Evolutionary conservation across 2,888 invertebrate genomes (phyloP).

Genomic region (Sturmia bella): DNA sequence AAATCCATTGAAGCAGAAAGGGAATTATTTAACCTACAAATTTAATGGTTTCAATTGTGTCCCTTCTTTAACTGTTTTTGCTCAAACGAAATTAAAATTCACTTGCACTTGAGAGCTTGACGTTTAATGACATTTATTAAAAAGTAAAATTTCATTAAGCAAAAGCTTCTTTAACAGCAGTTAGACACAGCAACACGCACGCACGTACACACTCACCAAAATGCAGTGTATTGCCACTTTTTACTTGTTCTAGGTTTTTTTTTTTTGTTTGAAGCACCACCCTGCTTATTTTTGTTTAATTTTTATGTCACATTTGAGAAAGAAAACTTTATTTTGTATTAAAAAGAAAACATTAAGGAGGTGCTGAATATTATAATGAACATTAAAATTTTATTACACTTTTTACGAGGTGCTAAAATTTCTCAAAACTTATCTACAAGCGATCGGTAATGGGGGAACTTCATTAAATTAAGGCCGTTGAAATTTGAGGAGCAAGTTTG

Average conservation of each 20-base stretch:
- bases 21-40: constrained; percentile 52
- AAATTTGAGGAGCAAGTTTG: no score
- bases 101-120: constrained; percentile 65
- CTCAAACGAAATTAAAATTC: constrained; percentile 56
- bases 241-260: constrained; percentile 1
- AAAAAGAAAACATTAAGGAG: background rate
- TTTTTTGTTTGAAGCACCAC: no score
- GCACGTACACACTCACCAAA: background rate
- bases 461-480: no score
- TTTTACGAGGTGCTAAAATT: no score
- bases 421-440: no score
- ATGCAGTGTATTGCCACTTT: background rate
- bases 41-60: constrained; percentile 33
- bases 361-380: constrained; percentile 2
- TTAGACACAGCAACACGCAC: background rate
- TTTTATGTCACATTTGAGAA: constrained; percentile 9
- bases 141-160: constrained; percentile 70
- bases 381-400: constrained; percentile 1
- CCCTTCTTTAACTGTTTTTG: background rate
- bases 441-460: no score
- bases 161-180: constrained; percentile 52
- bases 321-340: constrained; percentile 16
- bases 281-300: constrained; percentile 34
- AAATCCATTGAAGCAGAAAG: constrained; percentile 33
- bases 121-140: constrained; percentile 69